phyloP scores from a whole-genome alignment of 2,888 invertebrate species.

The Apotomis betuletana region DNA sequence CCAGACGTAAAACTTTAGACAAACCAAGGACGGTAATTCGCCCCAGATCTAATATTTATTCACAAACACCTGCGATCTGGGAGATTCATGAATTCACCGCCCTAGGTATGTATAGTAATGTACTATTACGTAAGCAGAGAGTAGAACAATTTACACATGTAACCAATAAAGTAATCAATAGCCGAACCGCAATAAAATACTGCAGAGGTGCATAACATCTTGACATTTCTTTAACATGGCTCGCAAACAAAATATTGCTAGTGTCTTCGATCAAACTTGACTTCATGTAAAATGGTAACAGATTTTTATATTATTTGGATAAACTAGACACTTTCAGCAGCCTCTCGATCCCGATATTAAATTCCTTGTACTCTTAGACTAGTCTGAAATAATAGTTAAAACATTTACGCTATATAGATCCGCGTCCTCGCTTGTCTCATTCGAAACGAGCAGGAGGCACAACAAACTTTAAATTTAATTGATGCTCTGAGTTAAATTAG shows the following conservation, averaged over 20 bases:
- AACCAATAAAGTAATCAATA: background rate
- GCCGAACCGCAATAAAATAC: background rate
- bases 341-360: background rate
- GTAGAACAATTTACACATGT: background rate
- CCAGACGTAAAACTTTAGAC: too few relatives aligned
- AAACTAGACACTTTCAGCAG: background rate
- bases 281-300: background rate
- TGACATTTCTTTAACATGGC: background rate
- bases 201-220: too few relatives aligned
- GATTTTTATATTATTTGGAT: background rate
- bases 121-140: background rate
- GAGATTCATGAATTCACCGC: too few relatives aligned
- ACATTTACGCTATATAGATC: background rate
- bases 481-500: background rate
- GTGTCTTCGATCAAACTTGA: background rate
- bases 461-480: background rate
- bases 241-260: background rate
- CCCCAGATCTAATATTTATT: too few relatives aligned
- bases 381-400: background rate
- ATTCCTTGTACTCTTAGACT: background rate
- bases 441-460: background rate
- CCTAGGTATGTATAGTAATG: too few relatives aligned
- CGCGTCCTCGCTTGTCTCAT: background rate
- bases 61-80: too few relatives aligned
- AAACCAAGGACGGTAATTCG: too few relatives aligned